These are phyloP conservation scores for Malurus splendens DNA, from an alignment of 2,797 vertebrate genomes.

Conservation along the genomic window DNA sequence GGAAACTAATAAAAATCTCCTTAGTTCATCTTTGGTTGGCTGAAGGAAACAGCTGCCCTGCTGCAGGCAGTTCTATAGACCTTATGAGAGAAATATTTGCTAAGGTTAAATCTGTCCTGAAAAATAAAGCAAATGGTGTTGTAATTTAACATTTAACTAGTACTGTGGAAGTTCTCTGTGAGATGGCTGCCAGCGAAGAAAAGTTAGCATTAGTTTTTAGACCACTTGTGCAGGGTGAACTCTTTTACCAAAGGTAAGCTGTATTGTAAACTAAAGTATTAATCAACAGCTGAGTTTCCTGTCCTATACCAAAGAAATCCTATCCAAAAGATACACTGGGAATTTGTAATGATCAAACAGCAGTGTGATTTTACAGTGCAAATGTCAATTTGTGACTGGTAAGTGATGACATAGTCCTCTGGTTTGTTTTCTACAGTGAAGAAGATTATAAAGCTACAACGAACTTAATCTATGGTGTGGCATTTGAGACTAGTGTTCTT, in stretches of 20 bases:
- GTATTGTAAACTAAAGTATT: background rate
- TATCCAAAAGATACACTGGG: background rate
- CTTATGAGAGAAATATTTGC: background rate
- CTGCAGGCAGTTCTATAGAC: background rate
- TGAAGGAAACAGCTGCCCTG: background rate
- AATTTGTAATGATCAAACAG: background rate
- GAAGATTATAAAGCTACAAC: background rate
- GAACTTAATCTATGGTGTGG: background rate
- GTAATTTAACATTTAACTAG: background rate
- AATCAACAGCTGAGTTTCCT: background rate
- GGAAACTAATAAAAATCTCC: background rate
- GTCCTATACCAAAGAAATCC: background rate
- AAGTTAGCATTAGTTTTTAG: background rate
- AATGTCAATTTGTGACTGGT: background rate
- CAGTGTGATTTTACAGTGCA: background rate
- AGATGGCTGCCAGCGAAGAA: background rate
- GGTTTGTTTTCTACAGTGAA: background rate
- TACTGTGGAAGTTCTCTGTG: background rate
- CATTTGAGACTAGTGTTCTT: background rate
- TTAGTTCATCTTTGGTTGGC: background rate
- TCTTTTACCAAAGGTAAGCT: background rate
- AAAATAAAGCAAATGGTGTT: background rate
- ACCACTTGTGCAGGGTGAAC: background rate
- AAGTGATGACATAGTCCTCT: background rate
- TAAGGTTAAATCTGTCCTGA: background rate